Evolutionary conservation across 2,888 invertebrate species (phyloP), one percentile per base, ranked within the genome.

Genomic region (Meteorus colon): DNA sequence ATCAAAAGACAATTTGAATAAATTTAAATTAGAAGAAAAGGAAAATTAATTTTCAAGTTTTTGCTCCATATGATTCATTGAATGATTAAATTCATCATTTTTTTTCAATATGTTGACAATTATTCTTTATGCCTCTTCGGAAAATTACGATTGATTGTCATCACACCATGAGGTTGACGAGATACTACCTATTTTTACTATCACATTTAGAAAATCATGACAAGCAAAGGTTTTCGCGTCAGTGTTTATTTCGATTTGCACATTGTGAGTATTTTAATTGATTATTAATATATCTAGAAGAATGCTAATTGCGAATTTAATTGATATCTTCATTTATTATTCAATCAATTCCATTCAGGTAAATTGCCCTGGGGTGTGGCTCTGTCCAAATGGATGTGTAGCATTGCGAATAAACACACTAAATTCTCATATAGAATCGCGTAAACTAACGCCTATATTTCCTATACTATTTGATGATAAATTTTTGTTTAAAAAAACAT

Each of bases 321-420:
- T 19, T 41, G 16, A 16, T n/a, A 2, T 6, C 68, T 29, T 27
- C 14, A 10, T n/a, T 37, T 48, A 31, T 14, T 73, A 19, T 59
- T 59, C 41, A 31, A 37, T 63, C 69, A 45, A 73, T 71, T 76
- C 73, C 77, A 82, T 88, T 10, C 82, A 95, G 94, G 92, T 96
- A 37, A 93, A 95, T 75, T 96, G 96, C 88, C 96, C 96, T n/a
- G 96, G 96, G 45, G 96, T 96, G 16, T 96, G 95, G 95, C 90
- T 96, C 41, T 95, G 95, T 84, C 94, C 95, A 78, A 94, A 94
- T 88, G 96, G 96, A n/a, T 92, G 93, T 84, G 92, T 95, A 10
- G 94, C 94, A 8, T 90, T 96, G 34, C 93, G 93, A 79, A 91
- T 96, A 51, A 92, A 92, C 81, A 91, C 94, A 71, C 91, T 96